Percentiles rank a stretch among this genome's conserved stretches.
Evolutionary conservation across 2,113 vertebrate genomes (phyloP).

Genomic region (Emydura subglobosa): DNA sequence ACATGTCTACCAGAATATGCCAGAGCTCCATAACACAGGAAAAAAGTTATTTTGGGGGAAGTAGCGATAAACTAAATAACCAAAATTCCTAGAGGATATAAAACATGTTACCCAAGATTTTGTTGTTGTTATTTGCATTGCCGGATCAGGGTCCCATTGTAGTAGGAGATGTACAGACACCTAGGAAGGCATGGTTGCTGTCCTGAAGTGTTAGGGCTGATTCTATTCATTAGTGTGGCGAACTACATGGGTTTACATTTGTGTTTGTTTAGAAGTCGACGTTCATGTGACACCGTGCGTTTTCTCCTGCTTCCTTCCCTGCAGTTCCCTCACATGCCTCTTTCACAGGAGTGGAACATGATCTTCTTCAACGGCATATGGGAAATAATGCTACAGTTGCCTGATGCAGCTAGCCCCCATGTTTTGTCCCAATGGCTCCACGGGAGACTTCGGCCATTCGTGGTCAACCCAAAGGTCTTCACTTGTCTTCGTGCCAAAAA

Average conservation of each 20-base stretch:
- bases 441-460: not conserved
- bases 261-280: not conserved
- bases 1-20: not conserved
- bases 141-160: not conserved
- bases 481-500: slow-evolving; percentile 52
- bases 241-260: rapidly evolving
- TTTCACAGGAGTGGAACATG: slow-evolving; percentile 35
- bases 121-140: not conserved
- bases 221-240: not conserved
- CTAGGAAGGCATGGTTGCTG: not conserved
- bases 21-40: not conserved
- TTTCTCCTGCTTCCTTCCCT: not conserved
- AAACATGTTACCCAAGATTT: not conserved
- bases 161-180: not conserved
- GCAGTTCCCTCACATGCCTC: not conserved
- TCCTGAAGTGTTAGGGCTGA: not conserved
- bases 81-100: not conserved
- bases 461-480: not conserved
- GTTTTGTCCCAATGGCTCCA: slow-evolving; percentile 33
- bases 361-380: slow-evolving; percentile 44
- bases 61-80: not conserved
- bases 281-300: not conserved
- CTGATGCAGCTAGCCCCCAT: not conserved
- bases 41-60: not conserved
- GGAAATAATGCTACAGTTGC: slow-evolving; percentile 33